Conservation (phyloP, 2,888 invertebrate genomes). For the Lordiphosa andalusiaca region DNA sequence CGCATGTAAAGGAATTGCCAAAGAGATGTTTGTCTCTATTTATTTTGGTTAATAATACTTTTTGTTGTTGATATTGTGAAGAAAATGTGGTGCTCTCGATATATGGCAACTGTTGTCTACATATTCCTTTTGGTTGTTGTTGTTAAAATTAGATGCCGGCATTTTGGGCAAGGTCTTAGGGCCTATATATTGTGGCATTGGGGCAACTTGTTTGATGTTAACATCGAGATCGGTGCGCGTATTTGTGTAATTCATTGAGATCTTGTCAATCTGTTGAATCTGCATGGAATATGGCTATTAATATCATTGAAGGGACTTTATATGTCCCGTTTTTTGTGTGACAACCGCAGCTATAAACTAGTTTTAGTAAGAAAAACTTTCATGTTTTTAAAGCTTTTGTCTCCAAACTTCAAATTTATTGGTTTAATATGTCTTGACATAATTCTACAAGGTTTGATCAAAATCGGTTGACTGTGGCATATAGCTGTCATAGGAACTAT, state of each 20-base stretch:
- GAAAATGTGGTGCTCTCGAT: constrained; percentile 24
- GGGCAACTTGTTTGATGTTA: constrained; percentile 66
- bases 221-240: constrained; percentile 8
- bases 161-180: constrained; percentile 53
- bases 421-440: too few relatives aligned
- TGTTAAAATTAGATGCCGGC: constrained; percentile 54
- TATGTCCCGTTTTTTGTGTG: too few relatives aligned
- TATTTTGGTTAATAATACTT: constrained; percentile 36
- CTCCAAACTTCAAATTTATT: too few relatives aligned
- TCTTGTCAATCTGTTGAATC: constrained; percentile 3
- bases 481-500: too few relatives aligned
- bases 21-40: constrained; percentile 19
- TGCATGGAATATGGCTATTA: neutral
- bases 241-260: constrained; percentile 33
- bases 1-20: constrained; percentile 16
- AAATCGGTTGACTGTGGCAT: too few relatives aligned
- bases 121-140: constrained; percentile 13
- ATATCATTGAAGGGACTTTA: too few relatives aligned
- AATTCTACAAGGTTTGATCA: too few relatives aligned
- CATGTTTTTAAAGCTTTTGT: too few relatives aligned
- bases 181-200: constrained; percentile 29
- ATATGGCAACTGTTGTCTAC: constrained; percentile 22
- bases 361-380: too few relatives aligned
- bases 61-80: constrained; percentile 32
- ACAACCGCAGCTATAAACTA: too few relatives aligned